phyloP scores from a whole-genome alignment of 37 sponge, comb jelly and placozoan genomes.

The Mnemiopsis leidyi region DNA sequence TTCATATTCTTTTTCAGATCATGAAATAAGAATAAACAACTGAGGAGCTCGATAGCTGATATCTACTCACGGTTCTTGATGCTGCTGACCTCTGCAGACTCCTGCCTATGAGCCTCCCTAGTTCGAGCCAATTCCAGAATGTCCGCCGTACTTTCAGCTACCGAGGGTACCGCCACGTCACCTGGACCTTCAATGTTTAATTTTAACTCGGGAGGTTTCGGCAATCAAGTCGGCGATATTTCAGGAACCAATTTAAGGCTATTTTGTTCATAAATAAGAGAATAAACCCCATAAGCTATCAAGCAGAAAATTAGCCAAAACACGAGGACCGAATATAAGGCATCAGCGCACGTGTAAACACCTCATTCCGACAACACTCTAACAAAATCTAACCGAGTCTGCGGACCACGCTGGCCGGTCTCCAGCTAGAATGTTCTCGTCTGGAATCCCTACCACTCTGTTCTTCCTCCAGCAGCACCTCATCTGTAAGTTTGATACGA shows the following conservation, averaged over 20 bases:
- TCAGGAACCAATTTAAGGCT: no score
- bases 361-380: no score
- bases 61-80: conserved; percentile 45
- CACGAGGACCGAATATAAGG: no score
- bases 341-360: no score
- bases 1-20: background rate
- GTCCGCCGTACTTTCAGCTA: conserved; percentile 41
- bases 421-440: background rate
- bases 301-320: no score
- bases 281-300: no score
- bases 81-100: conserved; percentile 8
- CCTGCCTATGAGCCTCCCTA: background rate
- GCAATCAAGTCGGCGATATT: no score
- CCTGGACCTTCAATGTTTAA: conserved; percentile 40
- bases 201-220: no score
- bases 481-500: background rate
- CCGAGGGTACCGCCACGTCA: background rate
- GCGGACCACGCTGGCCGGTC: conserved; percentile 6
- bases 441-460: background rate
- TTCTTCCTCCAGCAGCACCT: background rate
- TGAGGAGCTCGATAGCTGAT: no score
- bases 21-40: background rate
- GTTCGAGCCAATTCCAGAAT: background rate
- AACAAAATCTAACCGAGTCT: background rate
- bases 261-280: no score